Evolutionary conservation across 2,797 vertebrate species (phyloP).

Genomic region (Chaunax sp.): DNA sequence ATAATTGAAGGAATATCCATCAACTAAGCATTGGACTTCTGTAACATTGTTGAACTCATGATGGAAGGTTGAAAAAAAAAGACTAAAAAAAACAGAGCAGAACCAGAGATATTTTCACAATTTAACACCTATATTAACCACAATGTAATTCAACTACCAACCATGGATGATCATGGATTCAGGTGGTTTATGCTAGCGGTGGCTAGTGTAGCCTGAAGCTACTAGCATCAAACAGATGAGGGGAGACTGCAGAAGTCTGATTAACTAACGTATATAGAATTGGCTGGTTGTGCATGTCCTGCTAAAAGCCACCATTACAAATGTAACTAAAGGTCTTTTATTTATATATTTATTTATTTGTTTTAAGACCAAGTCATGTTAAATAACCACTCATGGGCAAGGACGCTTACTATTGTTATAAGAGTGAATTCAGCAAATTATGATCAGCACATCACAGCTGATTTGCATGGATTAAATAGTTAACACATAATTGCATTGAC

Average conservation of each 20-base stretch:
- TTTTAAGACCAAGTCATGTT: too few relatives aligned
- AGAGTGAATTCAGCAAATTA: not conserved
- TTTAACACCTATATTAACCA: not conserved
- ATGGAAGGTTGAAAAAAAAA: not conserved
- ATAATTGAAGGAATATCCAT: too few relatives aligned
- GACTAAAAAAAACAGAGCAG: too few relatives aligned
- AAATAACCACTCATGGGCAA: not conserved
- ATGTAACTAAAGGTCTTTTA: too few relatives aligned
- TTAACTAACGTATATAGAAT: too few relatives aligned
- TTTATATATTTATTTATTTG: too few relatives aligned
- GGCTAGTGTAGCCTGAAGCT: not conserved
- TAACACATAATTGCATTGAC: not conserved
- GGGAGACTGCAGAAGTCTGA: too few relatives aligned
- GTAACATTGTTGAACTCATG: not conserved
- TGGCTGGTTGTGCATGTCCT: too few relatives aligned
- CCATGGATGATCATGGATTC: not conserved
- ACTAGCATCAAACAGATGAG: too few relatives aligned
- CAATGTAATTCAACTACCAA: not conserved
- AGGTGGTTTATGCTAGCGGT: accelerated
- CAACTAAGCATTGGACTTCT: too few relatives aligned
- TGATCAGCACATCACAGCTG: not conserved
- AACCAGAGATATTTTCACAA: not conserved
- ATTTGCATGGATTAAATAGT: conserved; percentile 7
- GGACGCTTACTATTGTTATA: not conserved
- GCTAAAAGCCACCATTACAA: too few relatives aligned